Conservation (phyloP, 2,888 invertebrate species). For the Monochamus alternatus region DNA sequence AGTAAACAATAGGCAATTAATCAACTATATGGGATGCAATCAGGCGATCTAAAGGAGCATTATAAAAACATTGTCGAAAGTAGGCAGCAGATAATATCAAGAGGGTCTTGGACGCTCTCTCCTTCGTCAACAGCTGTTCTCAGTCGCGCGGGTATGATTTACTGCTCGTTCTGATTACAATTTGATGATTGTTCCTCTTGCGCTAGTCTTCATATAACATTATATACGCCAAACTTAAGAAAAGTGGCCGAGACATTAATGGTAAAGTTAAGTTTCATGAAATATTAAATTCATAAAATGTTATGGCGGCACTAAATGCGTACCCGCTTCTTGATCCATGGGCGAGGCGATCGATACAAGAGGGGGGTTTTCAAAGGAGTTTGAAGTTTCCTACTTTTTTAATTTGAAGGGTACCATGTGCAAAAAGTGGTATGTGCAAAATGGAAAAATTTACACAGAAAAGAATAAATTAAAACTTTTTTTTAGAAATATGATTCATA, state of each 20-base stretch:
- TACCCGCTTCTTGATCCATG: constrained; percentile 15
- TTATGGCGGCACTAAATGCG: constrained; percentile 48
- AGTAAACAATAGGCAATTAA: constrained; percentile 33
- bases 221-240: constrained; percentile 66
- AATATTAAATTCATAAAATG: constrained; percentile 66
- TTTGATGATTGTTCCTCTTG: constrained; percentile 70
- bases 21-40: constrained; percentile 36
- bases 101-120: constrained; percentile 49
- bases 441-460: no score
- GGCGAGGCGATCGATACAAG: not conserved
- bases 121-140: constrained; percentile 66
- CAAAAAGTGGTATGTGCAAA: no score
- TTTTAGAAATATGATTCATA: no score
- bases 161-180: constrained; percentile 70
- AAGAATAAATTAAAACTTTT: no score
- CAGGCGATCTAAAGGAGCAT: constrained; percentile 39
- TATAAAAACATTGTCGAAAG: constrained; percentile 52
- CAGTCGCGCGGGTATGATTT: constrained; percentile 68
- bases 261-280: constrained; percentile 66
- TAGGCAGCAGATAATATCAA: constrained; percentile 62
- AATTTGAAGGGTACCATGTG: no score
- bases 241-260: constrained; percentile 67
- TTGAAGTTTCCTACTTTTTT: no score
- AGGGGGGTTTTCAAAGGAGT: not conserved
- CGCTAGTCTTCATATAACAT: constrained; percentile 64